Evolutionary conservation across 2,888 invertebrate species (phyloP), one percentile per base, ranked within the genome.

Genomic region (Macaria notata): DNA sequence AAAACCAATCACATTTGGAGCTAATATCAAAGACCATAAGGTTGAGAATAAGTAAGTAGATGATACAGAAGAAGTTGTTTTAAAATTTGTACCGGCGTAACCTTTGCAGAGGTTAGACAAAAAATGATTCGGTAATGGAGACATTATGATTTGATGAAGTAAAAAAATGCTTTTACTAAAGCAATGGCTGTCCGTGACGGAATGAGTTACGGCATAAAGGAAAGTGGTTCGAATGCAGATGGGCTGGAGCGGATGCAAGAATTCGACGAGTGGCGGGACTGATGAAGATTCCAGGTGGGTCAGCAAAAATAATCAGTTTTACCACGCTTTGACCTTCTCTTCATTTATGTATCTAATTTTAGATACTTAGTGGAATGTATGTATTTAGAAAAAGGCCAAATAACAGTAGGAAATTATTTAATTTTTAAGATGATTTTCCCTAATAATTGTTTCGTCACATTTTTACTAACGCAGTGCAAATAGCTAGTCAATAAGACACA

Each of bases 71-170:
- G 64, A 41, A 19, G 19, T 19, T 19, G 19, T 19, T 19, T 19
- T 19, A 19, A 56, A 59, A 69, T 64, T 72, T 69, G 72, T 62
- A 63, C 66, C 39, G 64, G 63, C 56, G 61, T 81, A 77, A 83
- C 81, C 83, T 82, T 77, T 81, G 62, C 53, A 76, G 72, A 81
- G 82, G 81, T 81, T 78, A 78, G 69, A 59, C 61, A 73, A 70
- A 70, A 75, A 78, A 71, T 70, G 59, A 69, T 65, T 68, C 64
- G 66, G 69, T 69, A 69, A 70, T 69, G 62, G 63, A 65, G 64
- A 61, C 59, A 65, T 68, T 72, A 69, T 65, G 66, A 69, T 72
- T 72, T 65, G 68, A 55, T 65, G 55, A 69, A 63, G 66, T 41
- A 71, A 70, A 68, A 64, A 64, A 65, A 66, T 64, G 69, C 68